phyloP scores from a whole-genome alignment of 1,140 invertebrate genomes.

The Dendrolimus punctatus region DNA sequence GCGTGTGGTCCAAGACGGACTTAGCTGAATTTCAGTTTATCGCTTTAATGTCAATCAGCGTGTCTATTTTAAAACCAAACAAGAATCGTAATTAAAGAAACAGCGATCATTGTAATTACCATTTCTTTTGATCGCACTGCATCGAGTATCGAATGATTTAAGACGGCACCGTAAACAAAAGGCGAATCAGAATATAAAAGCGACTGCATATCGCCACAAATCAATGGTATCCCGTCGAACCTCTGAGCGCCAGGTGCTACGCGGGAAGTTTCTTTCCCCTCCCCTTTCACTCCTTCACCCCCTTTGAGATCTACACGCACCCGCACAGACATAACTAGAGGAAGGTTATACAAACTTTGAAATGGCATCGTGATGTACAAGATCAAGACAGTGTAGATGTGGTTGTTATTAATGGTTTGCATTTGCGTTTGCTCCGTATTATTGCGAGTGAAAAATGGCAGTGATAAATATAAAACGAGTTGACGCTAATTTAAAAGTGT shows the following conservation, averaged over 20 bases:
- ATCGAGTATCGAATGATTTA: too few species aligned
- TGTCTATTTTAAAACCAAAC: too few species aligned
- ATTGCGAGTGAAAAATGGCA: slow-evolving; percentile 46
- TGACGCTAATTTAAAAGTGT: slow-evolving; percentile 38
- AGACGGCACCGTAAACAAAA: slow-evolving; percentile 25
- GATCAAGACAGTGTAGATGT: slow-evolving; percentile 37
- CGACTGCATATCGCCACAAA: slow-evolving; percentile 49
- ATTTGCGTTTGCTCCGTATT: slow-evolving; percentile 46
- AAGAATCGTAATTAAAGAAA: too few species aligned
- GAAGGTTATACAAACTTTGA: slow-evolving; percentile 31
- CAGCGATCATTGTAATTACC: slow-evolving; percentile 11
- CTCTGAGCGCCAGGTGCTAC: slow-evolving; percentile 61
- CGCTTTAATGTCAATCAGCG: too few species aligned
- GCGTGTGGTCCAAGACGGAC: too few species aligned
- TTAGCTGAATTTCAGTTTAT: too few species aligned
- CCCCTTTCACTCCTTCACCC: slow-evolving; percentile 14
- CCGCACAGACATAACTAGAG: slow-evolving; percentile 26
- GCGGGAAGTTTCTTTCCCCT: slow-evolving; percentile 48
- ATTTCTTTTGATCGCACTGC: not conserved
- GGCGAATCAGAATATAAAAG: slow-evolving; percentile 37
- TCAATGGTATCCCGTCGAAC: slow-evolving; percentile 59
- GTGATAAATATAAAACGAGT: slow-evolving; percentile 45
- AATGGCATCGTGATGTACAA: slow-evolving; percentile 29
- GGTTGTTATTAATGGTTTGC: slow-evolving; percentile 55
- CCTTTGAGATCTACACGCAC: slow-evolving; percentile 21